Base-by-base conservation (phyloP, 1,140 invertebrate genomes). In the Diabrotica virgifera region DNA sequence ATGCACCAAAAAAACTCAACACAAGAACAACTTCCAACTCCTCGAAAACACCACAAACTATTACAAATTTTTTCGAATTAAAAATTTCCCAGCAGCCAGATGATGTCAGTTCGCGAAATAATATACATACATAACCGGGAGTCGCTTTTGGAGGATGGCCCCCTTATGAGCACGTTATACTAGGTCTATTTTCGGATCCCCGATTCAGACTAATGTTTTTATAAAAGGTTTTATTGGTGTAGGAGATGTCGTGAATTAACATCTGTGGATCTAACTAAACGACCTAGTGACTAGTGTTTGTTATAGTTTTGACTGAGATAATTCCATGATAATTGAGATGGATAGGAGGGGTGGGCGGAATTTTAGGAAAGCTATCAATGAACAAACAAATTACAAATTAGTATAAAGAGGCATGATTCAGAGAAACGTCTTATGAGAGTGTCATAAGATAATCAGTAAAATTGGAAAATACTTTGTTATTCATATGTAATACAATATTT, bases 51-150 rank as follows among this genome's bases (percentile, higher is more conserved):
- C 53, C 61, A 57, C 40, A 40, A 59, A 63, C 62, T 67, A n/a
- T n/a, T n/a, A 62, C 57, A 13, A 66, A 69, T 68, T 68, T 59
- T 58, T 12, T 61, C 51, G 8, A 10, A n/a, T 46, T 46, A 46
- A 46, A 46, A 46, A 46, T 46, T 46, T 46, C 40, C 40, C 40
- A n/a, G 40, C 40, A 10, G 40, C n/a, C n/a, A 46, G 40, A 46
- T 70, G 71, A 72, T 63, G 70, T 70, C 71, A 72, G 68, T 70
- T 37, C 68, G 71, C 62, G 64, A 68, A 72, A 72, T 70, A 72
- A 72, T 51, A 64, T 40, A 63, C 36, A 66, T 56, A 51, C 51
- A 12, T 53, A 53, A 7, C 37, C 14, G 62, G 24, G 36, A 10
- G 13, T 14, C 46, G 59, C 37, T 14, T 11, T 12, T 37, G 7